A percentile compares a stretch with the other conserved stretches of the same genome.
These are phyloP conservation scores for Uloborus diversus DNA, from an alignment of 1,140 invertebrate species.

Conservation along the genomic window DNA sequence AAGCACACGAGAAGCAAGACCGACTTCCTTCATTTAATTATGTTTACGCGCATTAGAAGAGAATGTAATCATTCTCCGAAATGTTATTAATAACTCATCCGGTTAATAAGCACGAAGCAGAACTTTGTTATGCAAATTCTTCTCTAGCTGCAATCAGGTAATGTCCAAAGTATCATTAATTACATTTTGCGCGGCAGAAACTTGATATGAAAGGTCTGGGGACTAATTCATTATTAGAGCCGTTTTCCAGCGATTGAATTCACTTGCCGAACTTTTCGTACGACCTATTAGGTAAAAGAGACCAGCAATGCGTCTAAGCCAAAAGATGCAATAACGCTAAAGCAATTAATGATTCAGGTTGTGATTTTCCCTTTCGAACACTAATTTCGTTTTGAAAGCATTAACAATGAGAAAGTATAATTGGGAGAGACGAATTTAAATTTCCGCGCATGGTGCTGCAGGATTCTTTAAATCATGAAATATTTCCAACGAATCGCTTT, in stretches of 20 bases:
- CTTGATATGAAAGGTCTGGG: constrained; percentile 31
- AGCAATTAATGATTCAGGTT: constrained; percentile 49
- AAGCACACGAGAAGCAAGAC: constrained; percentile 9
- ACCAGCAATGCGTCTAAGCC: not conserved
- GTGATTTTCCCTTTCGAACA: constrained; percentile 40
- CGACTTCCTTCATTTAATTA: constrained; percentile 47
- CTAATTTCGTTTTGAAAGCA: constrained; percentile 44
- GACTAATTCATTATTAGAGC: constrained; percentile 32
- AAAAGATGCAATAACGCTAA: constrained; percentile 38
- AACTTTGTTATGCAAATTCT: constrained; percentile 47
- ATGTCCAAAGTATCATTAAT: constrained; percentile 54
- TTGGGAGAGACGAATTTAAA: constrained; percentile 46
- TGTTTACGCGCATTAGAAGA: constrained; percentile 48
- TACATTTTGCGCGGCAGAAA: constrained; percentile 30
- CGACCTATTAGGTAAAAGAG: constrained; percentile 6
- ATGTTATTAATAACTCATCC: constrained; percentile 53
- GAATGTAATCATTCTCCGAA: constrained; percentile 49
- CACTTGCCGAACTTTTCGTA: not conserved
- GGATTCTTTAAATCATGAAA: constrained; percentile 28
- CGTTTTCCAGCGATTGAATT: constrained; percentile 37
- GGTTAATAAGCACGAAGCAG: constrained; percentile 42
- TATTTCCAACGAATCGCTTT: not conserved
- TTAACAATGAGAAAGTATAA: constrained; percentile 44
- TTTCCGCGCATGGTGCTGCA: not conserved
- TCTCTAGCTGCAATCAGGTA: constrained; percentile 47